phyloP scores from a whole-genome alignment of 2,113 vertebrate genomes.

The Arizona elegans region DNA sequence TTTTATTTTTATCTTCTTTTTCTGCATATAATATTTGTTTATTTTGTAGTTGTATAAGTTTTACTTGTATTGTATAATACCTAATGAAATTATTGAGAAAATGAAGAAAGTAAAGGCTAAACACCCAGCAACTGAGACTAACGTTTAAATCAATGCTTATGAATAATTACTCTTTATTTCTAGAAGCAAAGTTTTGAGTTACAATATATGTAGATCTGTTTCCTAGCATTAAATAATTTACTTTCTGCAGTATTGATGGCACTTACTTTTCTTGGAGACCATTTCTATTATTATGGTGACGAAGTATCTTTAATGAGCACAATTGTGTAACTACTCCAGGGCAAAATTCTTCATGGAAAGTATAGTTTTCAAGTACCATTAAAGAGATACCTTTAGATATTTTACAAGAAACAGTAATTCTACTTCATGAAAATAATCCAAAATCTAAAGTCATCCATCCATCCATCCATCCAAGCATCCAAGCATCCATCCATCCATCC shows the following conservation, averaged over 20 bases:
- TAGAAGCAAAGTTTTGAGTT: constrained; percentile 17
- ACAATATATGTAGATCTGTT: constrained; percentile 40
- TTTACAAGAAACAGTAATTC: constrained; percentile 52
- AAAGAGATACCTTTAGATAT: constrained; percentile 58
- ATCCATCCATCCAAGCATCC: constrained; percentile 14
- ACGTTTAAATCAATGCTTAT: not conserved
- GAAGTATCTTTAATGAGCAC: constrained; percentile 72
- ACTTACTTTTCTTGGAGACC: constrained; percentile 66
- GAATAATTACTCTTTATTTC: constrained; percentile 19
- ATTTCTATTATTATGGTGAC: constrained; percentile 76
- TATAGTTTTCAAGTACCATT: constrained; percentile 53
- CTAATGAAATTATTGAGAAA: not conserved
- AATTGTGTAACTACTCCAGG: constrained; percentile 72
- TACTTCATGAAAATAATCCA: constrained; percentile 53
- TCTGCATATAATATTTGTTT: no score
- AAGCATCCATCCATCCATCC: constrained; percentile 27
- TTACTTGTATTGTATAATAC: not conserved
- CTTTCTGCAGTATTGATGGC: constrained; percentile 53
- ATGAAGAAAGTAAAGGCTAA: not conserved
- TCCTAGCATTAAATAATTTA: constrained; percentile 48
- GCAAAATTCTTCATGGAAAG: constrained; percentile 65
- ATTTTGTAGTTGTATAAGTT: not conserved
- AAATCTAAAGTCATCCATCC: constrained; percentile 44
- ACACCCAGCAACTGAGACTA: not conserved
- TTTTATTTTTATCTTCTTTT: not conserved